A percentile compares a stretch with the other conserved stretches of the same genome.
Conservation (phyloP, 2,888 invertebrate species). For the Netelia virgata region DNA sequence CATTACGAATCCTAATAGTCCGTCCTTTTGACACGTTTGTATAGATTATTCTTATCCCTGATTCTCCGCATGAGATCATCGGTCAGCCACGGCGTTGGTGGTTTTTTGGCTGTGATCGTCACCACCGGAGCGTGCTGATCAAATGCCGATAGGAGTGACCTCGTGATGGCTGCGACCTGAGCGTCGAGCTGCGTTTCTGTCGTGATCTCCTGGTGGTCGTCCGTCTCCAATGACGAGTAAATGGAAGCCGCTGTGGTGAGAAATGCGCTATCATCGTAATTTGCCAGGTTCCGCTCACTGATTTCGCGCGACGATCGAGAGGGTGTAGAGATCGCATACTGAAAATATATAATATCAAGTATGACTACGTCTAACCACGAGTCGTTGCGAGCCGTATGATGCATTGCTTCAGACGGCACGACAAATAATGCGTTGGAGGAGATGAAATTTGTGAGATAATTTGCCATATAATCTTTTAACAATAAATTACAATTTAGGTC, state of each 20-base stretch:
- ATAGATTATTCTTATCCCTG: not conserved
- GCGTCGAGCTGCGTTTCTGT: not conserved
- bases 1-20: not conserved
- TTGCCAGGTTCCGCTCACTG: too few species aligned
- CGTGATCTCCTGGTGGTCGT: too few species aligned
- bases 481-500: constrained; percentile 15
- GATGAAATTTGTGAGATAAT: too few species aligned
- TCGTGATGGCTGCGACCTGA: not conserved
- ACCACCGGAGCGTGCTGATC: not conserved
- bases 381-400: not conserved
- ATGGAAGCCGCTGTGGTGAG: too few species aligned
- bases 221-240: too few species aligned
- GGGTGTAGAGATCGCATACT: not conserved
- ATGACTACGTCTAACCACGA: constrained; percentile 2
- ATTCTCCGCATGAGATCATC: not conserved
- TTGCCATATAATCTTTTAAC: not conserved
- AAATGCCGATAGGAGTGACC: not conserved
- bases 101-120: not conserved
- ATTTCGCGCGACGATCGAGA: too few species aligned
- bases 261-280: too few species aligned
- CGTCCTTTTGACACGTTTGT: not conserved
- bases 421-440: not conserved
- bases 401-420: not conserved
- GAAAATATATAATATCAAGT: not conserved
- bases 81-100: not conserved